Percentiles rank a stretch among this genome's conserved stretches.
Evolutionary conservation across 2,113 vertebrate genomes (phyloP).

Genomic region (Tyrannus savana): DNA sequence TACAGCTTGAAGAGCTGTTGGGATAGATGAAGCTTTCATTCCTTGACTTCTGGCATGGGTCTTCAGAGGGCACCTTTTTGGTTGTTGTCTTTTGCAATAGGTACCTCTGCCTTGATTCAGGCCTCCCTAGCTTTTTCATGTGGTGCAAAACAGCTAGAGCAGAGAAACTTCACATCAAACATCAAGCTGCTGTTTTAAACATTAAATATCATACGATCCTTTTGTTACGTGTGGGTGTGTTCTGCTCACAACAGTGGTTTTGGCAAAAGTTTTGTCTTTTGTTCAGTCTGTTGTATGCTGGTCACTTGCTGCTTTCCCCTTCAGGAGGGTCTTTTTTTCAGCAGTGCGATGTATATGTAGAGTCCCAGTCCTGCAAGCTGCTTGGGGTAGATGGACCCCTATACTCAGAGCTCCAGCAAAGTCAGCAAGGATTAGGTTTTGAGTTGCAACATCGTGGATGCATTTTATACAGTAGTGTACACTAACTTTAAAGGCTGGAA

Average conservation of each 20-base stretch:
- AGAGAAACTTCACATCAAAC: not conserved
- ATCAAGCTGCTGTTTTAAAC: not conserved
- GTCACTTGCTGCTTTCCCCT: not conserved
- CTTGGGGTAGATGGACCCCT: fast-evolving
- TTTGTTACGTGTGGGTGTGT: not conserved
- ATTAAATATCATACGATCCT: not conserved
- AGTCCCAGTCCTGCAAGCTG: not conserved
- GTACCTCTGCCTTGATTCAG: not conserved
- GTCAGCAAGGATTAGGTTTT: not conserved
- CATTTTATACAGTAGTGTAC: not conserved
- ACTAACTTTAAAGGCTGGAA: not conserved
- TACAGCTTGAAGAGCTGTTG: not conserved
- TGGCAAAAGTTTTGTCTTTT: not conserved
- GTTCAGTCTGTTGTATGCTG: not conserved
- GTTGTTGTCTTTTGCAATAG: not conserved
- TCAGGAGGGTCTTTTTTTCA: not conserved
- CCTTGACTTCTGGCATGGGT: not conserved
- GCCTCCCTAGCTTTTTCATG: not conserved
- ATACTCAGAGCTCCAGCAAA: not conserved
- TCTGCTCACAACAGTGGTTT: not conserved
- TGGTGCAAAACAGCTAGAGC: not conserved
- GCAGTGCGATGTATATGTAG: fast-evolving
- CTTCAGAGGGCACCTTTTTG: not conserved
- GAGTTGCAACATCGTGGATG: not conserved
- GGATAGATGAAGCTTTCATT: not conserved